Conservation (phyloP, 1,140 invertebrate genomes). For the Macrocentrus cingulum region DNA sequence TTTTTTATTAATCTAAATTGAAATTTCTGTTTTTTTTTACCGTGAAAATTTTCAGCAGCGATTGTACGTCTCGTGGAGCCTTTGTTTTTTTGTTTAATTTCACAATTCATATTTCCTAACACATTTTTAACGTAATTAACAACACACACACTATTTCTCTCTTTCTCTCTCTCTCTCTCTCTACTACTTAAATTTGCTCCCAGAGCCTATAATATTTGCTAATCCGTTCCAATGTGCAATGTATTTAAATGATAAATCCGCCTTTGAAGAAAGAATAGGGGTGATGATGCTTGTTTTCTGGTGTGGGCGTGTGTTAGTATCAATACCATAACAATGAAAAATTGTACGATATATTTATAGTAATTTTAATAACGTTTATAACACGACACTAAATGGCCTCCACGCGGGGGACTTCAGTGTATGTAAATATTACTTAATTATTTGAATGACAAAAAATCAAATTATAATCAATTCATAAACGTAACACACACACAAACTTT, state of each 20-base stretch:
- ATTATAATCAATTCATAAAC: constrained; percentile 43
- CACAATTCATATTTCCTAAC: constrained; percentile 4
- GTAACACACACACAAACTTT: constrained; percentile 48
- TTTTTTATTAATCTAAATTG: too few relatives aligned
- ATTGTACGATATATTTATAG: constrained; percentile 58
- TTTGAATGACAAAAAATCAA: constrained; percentile 29
- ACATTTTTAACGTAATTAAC: constrained; percentile 11
- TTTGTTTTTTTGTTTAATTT: constrained; percentile 3
- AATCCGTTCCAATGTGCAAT: constrained; percentile 56
- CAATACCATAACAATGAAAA: constrained; percentile 36
- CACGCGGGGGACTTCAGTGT: constrained; percentile 38
- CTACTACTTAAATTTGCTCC: constrained; percentile 38
- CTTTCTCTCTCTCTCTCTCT: constrained; percentile 22
- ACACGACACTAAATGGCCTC: constrained; percentile 35
- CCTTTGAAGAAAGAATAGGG: constrained; percentile 37
- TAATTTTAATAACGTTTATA: constrained; percentile 61
- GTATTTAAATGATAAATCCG: constrained; percentile 21
- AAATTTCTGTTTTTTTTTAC: too few relatives aligned
- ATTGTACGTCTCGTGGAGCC: too few relatives aligned
- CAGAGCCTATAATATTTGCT: constrained; percentile 46
- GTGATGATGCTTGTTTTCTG: constrained; percentile 12
- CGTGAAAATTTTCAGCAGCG: too few relatives aligned
- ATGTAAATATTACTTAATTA: constrained; percentile 49
- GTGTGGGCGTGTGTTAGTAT: constrained; percentile 24
- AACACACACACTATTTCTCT: constrained; percentile 1